Evolutionary conservation across 2,797 vertebrate species (phyloP).

Genomic region (Leucoraja ocellata): DNA sequence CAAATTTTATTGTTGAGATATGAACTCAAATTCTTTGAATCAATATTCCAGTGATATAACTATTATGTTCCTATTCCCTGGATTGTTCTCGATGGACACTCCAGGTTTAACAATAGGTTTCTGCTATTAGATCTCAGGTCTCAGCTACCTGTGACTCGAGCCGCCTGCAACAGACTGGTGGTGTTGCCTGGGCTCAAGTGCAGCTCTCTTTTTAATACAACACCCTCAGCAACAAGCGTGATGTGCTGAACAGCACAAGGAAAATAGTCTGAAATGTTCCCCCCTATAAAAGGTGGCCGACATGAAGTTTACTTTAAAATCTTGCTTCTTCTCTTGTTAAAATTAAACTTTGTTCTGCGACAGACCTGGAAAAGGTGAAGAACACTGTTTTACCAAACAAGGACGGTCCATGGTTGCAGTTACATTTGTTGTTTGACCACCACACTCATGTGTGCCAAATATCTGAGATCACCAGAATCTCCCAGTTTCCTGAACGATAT

Average conservation of each 20-base stretch:
- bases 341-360: slow-evolving; percentile 30
- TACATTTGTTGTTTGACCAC: neutral
- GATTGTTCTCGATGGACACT: neutral
- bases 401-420: no score
- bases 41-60: neutral
- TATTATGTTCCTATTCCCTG: neutral
- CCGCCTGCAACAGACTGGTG: neutral
- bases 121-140: neutral
- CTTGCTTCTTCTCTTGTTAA: slow-evolving; percentile 29
- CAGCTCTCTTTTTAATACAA: neutral
- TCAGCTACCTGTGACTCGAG: neutral
- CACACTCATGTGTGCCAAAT: neutral
- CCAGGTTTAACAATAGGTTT: neutral
- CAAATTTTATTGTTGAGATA: neutral
- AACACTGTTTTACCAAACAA: neutral
- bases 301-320: neutral
- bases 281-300: neutral
- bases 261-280: neutral
- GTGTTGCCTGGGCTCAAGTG: neutral
- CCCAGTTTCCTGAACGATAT: neutral
- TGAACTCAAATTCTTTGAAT: neutral
- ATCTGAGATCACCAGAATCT: neutral
- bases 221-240: neutral
- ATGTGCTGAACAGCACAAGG: neutral
- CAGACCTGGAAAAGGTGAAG: neutral